Percentiles rank a stretch among this genome's conserved stretches.
These are phyloP conservation scores for Tupaia chinensis DNA, from an alignment of 2,113 vertebrate genomes.

Conservation along the genomic window DNA sequence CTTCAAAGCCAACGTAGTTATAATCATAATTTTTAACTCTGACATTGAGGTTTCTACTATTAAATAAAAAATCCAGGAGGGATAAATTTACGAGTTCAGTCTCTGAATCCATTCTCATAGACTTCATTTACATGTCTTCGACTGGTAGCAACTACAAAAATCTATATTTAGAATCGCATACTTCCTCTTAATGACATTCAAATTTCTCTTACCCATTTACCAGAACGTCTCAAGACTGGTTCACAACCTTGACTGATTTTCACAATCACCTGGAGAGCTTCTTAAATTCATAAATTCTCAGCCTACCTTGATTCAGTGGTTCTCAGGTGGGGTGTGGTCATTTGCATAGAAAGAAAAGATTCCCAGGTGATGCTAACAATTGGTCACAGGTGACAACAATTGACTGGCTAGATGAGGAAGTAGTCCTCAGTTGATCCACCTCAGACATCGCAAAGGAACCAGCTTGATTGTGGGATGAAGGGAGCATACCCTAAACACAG, in stretches of 20 bases:
- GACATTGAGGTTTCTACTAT: not conserved
- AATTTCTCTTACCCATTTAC: constrained; percentile 59
- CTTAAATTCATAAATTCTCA: constrained; percentile 43
- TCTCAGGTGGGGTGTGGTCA: not conserved
- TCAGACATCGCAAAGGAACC: not conserved
- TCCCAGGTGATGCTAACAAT: not conserved
- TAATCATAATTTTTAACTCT: constrained; percentile 4
- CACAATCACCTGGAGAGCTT: constrained; percentile 52
- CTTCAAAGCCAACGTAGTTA: not conserved
- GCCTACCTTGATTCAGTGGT: not conserved
- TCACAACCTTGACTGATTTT: constrained; percentile 48
- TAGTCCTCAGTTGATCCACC: not conserved
- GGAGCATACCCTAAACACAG: not conserved
- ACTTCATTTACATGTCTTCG: constrained; percentile 74
- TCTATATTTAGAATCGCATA: constrained; percentile 76
- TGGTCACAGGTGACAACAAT: not conserved
- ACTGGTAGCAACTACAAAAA: constrained; percentile 28
- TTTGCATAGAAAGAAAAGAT: not conserved
- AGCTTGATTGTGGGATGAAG: not conserved
- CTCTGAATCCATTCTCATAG: constrained; percentile 62
- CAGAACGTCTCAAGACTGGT: constrained; percentile 37
- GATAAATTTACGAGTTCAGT: constrained; percentile 17
- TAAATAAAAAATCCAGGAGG: constrained; percentile 26
- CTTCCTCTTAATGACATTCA: constrained; percentile 75
- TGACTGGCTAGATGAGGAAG: not conserved